Evolutionary conservation across 1,140 invertebrate genomes (phyloP).

Genomic region (Alviniconcha marisindica): DNA sequence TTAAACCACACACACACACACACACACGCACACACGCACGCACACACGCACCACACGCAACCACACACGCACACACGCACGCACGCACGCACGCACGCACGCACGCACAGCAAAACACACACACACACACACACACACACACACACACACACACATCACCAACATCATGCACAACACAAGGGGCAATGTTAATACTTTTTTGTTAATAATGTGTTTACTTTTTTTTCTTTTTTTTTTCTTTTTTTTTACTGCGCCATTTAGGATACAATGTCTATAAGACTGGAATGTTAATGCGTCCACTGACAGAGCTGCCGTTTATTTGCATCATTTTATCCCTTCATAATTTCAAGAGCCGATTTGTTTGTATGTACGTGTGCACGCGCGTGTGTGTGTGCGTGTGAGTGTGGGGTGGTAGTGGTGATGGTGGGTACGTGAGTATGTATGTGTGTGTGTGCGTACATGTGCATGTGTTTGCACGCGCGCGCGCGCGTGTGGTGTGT

Average conservation of each 20-base stretch:
- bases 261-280: not conserved
- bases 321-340: not conserved
- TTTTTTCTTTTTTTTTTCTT: not conserved
- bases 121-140: not conserved
- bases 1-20: slow-evolving; percentile 7
- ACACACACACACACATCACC: not conserved
- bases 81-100: not conserved
- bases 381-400: too few relatives aligned
- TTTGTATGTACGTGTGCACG: too few relatives aligned
- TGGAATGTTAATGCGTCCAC: not conserved
- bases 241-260: not conserved
- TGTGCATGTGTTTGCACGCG: too few relatives aligned
- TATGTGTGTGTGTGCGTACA: too few relatives aligned
- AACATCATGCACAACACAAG: too few relatives aligned
- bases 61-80: not conserved
- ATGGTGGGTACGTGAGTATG: too few relatives aligned
- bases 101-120: not conserved
- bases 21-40: not conserved
- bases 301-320: not conserved
- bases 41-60: slow-evolving; percentile 10
- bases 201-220: not conserved
- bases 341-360: too few relatives aligned
- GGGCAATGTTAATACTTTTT: too few relatives aligned
- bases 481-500: too few relatives aligned
- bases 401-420: too few relatives aligned